Base-by-base conservation (phyloP, 2,888 invertebrate genomes). In the Argyresthia albistria region DNA sequence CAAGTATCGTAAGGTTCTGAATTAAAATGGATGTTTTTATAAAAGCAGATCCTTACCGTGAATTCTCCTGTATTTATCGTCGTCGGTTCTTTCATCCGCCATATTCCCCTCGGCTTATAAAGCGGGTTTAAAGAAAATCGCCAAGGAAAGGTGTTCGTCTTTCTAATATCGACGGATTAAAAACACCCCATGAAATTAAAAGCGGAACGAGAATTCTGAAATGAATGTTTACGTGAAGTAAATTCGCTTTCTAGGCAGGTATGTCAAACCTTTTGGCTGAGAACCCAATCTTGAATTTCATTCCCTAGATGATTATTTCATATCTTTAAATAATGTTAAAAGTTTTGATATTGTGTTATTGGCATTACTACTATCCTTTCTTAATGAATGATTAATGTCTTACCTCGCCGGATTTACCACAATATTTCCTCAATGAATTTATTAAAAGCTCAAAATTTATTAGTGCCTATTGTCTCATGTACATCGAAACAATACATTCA, bases 111-210 rank as follows among this genome's bases (percentile, higher is more conserved):
- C 76, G 67, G 64, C 59, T 57, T 62, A 58, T 63, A 57, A 59
- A 64, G 62, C 60, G 60, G 60, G 64, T 63, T 64, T 66, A 58
- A 65, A 70, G 67, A 65, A 71, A 71, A 65, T 67, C 67, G 53
- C 55, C 65, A 58, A 69, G 67, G 73, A 43, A 45, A 47, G 43
- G 43, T 77, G 75, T 81, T 82, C 75, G 59, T 66, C 65, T 61
- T 65, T 66, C 67, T 80, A 84, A 87, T 86, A 87, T 78, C 72
- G 66, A 59, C 67, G 83, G 84, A 82, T 87, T 82, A 86, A 77
- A 66, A 69, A 72, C 80, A 71, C 76, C 76, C 71, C 67, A 66
- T 68, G 63, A 73, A 83, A 84, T 82, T 84, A 82, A 80, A 77
- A 65, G 56, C 69, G 75, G 75, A 76, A 81, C 77, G 74, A 75